A percentile compares a stretch with the other conserved stretches of the same genome.
These are phyloP conservation scores for Aspidiotus rigidus DNA, from an alignment of 2,888 invertebrate species.

Conservation along the genomic window DNA sequence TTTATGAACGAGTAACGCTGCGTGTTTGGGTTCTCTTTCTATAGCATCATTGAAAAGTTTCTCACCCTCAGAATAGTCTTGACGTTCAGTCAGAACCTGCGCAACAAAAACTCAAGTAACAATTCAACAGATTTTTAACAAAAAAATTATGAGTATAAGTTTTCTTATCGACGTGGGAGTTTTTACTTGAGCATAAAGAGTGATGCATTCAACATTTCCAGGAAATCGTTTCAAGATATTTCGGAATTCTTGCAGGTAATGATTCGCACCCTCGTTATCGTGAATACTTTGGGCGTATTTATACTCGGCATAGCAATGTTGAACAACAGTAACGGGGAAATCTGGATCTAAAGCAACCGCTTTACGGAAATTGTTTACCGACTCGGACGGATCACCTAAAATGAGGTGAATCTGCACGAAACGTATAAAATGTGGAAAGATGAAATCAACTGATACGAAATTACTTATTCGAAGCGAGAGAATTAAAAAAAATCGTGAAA, in stretches of 20 bases:
- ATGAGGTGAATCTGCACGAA: slow-evolving; percentile 24
- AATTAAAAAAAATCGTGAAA: background rate
- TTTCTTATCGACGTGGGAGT: background rate
- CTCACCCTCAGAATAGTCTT: slow-evolving; percentile 74
- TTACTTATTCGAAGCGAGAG: background rate
- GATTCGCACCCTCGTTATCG: slow-evolving; percentile 39
- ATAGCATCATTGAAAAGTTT: slow-evolving; percentile 69
- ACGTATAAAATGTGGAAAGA: no score
- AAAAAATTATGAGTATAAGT: no score
- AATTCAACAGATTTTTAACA: no score
- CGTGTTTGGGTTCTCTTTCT: slow-evolving; percentile 72
- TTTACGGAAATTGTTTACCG: slow-evolving; percentile 46
- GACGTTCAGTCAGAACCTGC: slow-evolving; percentile 59
- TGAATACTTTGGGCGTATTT: slow-evolving; percentile 48
- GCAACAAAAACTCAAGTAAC: no score
- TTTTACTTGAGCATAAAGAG: slow-evolving; percentile 73
- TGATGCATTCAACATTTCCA: slow-evolving; percentile 74
- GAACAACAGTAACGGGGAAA: slow-evolving; percentile 76
- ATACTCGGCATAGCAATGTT: slow-evolving; percentile 84
- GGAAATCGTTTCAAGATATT: slow-evolving; percentile 69
- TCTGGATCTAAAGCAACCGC: slow-evolving; percentile 72
- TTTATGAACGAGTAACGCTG: slow-evolving; percentile 76
- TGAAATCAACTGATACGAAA: no score
- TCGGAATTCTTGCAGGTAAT: slow-evolving; percentile 47
- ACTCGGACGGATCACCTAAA: slow-evolving; percentile 41